Evolutionary conservation across 1,140 invertebrate species (phyloP).

Genomic region (Ladona fulva): DNA sequence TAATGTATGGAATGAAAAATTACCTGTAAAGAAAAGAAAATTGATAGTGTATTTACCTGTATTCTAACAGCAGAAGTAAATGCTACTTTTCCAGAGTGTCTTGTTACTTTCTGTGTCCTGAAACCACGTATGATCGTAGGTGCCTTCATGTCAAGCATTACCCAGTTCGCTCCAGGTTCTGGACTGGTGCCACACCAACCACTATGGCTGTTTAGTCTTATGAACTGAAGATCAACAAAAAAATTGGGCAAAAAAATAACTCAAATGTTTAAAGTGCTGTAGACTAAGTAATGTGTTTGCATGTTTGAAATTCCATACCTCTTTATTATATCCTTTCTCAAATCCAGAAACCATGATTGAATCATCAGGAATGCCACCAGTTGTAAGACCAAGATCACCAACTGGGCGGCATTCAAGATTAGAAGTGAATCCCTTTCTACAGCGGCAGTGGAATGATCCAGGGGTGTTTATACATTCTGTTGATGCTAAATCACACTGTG

Average conservation of each 20-base stretch:
- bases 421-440: conserved; percentile 71
- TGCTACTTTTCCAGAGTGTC: conserved; percentile 66
- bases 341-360: conserved; percentile 76
- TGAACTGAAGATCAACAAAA: conserved; percentile 43
- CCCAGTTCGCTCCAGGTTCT: conserved; percentile 80
- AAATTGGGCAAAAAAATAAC: conserved; percentile 19
- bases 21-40: background rate
- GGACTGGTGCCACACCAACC: conserved; percentile 84
- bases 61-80: conserved; percentile 82
- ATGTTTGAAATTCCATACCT: conserved; percentile 46
- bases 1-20: background rate
- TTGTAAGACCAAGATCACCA: conserved; percentile 77
- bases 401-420: conserved; percentile 83
- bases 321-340: conserved; percentile 72
- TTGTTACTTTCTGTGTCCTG: conserved; percentile 74
- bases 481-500: conserved; percentile 80
- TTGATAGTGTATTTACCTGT: conserved; percentile 31
- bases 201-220: conserved; percentile 68
- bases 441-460: conserved; percentile 88
- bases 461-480: conserved; percentile 86
- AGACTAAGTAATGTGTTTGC: background rate
- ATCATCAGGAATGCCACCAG: conserved; percentile 81
- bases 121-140: conserved; percentile 85
- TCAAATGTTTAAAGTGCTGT: background rate
- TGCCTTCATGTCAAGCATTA: conserved; percentile 76